phyloP scores from a whole-genome alignment of 2,888 invertebrate species.

The Chrysopilus asiliformis region DNA sequence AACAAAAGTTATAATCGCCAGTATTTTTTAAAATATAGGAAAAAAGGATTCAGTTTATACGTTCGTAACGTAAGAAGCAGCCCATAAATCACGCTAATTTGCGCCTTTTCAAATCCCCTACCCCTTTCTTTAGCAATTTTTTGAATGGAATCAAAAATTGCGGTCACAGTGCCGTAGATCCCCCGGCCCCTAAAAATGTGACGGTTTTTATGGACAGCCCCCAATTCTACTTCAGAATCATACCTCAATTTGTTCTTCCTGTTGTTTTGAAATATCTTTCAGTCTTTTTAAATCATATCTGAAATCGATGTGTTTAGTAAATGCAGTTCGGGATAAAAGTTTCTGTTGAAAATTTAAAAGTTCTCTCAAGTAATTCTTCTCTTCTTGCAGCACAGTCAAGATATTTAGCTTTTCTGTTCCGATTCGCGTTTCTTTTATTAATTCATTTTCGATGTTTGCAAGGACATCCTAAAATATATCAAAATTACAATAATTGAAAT shows the following conservation, averaged over 20 bases:
- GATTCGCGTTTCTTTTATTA: constrained; percentile 37
- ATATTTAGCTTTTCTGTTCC: constrained; percentile 44
- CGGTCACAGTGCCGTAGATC: no score
- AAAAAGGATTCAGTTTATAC: no score
- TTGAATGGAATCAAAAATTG: no score
- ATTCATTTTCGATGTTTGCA: constrained; percentile 28
- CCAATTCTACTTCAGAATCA: neutral
- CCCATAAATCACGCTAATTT: no score
- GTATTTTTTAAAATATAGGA: no score
- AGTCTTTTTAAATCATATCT: constrained; percentile 26
- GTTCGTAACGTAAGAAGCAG: no score
- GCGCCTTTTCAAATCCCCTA: no score
- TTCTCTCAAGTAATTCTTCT: constrained; percentile 38
- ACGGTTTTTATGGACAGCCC: no score
- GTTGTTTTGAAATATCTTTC: constrained; percentile 30
- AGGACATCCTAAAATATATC: constrained; percentile 24
- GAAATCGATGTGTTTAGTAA: constrained; percentile 3
- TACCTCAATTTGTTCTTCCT: constrained; percentile 41
- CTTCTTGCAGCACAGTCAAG: constrained; percentile 40
- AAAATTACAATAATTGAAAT: neutral
- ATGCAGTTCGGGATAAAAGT: neutral
- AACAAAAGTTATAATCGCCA: no score
- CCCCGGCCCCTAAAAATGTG: no score
- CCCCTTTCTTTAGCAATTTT: no score
- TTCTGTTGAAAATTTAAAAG: constrained; percentile 31